phyloP scores from a whole-genome alignment of 2,113 vertebrate species.

The Calypte anna region DNA sequence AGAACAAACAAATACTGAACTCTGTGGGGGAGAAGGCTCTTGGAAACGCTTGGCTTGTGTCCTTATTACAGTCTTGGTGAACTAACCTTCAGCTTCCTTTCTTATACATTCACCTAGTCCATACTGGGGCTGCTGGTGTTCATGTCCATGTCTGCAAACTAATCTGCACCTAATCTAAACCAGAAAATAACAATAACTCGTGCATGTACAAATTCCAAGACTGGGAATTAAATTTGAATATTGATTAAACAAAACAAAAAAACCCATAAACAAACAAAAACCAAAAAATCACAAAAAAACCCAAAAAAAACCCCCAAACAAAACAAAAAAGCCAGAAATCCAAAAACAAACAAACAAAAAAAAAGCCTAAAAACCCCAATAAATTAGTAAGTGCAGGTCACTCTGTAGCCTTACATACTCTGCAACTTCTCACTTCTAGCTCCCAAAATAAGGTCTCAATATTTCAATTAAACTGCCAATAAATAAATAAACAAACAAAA shows the following conservation, averaged over 20 bases:
- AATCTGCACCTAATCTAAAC: not conserved
- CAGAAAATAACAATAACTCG: not conserved
- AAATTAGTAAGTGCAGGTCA: not conserved
- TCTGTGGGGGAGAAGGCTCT: not conserved
- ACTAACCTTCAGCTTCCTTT: not conserved
- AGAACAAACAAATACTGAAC: not conserved
- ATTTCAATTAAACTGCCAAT: too few species aligned
- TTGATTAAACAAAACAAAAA: not conserved
- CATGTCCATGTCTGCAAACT: not conserved
- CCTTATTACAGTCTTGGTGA: not conserved
- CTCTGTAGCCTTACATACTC: not conserved
- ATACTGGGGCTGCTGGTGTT: not conserved
- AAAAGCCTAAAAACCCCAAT: too few species aligned
- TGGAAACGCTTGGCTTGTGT: not conserved
- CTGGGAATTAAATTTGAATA: not conserved
- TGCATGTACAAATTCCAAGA: not conserved
- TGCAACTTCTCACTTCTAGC: not conserved
- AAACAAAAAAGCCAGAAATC: too few species aligned
- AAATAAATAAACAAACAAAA: too few species aligned
- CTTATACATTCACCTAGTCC: accelerated
- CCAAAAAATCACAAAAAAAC: too few species aligned
- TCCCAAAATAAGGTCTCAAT: not conserved
- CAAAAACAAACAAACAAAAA: too few species aligned
- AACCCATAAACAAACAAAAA: too few species aligned
- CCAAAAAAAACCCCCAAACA: too few species aligned